Conservation (phyloP, 2,888 invertebrate genomes). For the Rhabditophanes sp. region DNA sequence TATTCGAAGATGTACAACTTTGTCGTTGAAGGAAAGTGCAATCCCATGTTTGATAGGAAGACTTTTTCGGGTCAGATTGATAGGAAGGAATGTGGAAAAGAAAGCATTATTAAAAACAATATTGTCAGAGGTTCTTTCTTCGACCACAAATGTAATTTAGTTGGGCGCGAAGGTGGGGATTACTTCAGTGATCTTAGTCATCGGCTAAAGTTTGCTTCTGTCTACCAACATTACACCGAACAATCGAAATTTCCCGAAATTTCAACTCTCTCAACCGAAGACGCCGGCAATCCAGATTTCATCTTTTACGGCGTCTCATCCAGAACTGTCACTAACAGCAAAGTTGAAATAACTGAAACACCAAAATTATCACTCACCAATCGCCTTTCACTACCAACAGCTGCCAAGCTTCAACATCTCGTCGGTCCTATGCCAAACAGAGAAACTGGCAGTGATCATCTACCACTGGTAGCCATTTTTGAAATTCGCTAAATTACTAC, state of each 20-base stretch:
- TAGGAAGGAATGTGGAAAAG: too few relatives aligned
- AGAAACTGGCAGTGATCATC: conserved; percentile 14
- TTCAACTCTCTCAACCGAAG: conserved; percentile 22
- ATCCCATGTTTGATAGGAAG: too few relatives aligned
- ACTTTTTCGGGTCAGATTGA: too few relatives aligned
- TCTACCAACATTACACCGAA: conserved; percentile 17
- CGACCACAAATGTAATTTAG: too few relatives aligned
- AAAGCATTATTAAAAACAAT: too few relatives aligned
- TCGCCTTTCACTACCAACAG: conserved; percentile 10
- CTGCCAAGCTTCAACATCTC: conserved; percentile 8
- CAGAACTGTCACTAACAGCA: background rate
- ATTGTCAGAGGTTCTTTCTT: too few relatives aligned
- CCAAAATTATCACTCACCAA: conserved; percentile 6
- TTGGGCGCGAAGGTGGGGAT: too few relatives aligned
- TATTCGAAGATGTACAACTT: conserved; percentile 59
- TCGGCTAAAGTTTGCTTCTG: conserved; percentile 12
- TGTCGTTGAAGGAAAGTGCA: conserved; percentile 53
- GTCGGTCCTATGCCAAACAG: conserved; percentile 15
- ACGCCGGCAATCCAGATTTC: conserved; percentile 25
- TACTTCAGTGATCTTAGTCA: conserved; percentile 1
- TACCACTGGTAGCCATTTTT: conserved; percentile 13
- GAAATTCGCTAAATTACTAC: conserved; percentile 5
- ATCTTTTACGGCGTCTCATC: conserved; percentile 20
- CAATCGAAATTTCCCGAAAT: too few relatives aligned
- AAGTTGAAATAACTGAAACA: conserved; percentile 6